Evolutionary conservation across 2,888 invertebrate genomes (phyloP).

Genomic region (Toxonevra muliebris): DNA sequence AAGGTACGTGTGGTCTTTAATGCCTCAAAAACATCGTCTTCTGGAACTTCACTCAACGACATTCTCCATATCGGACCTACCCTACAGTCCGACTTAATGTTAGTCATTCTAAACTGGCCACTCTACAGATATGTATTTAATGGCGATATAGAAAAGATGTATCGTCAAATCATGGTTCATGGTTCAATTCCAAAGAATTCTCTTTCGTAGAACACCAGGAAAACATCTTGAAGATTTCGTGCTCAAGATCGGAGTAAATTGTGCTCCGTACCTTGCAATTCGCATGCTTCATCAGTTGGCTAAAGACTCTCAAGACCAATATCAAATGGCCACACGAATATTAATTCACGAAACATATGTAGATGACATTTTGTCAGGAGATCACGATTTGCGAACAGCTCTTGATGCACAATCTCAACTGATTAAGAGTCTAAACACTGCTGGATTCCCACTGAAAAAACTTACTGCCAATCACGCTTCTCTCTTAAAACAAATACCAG

Average conservation of each 20-base stretch:
- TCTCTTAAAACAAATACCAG: conserved; percentile 14
- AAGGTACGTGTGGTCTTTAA: no score
- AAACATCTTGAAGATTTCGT: conserved; percentile 11
- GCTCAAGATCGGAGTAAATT: conserved; percentile 21
- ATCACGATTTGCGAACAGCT: no score
- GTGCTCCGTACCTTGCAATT: no score
- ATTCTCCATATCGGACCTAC: conserved; percentile 8
- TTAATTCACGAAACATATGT: no score
- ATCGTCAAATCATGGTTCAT: conserved; percentile 18
- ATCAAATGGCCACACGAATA: no score
- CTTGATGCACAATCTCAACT: conserved; percentile 6
- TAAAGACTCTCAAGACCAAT: conserved; percentile 18
- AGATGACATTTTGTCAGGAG: no score
- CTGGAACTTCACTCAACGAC: conserved; percentile 10
- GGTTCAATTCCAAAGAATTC: conserved; percentile 22
- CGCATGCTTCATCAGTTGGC: conserved; percentile 5
- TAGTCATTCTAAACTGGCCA: background rate
- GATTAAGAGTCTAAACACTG: background rate
- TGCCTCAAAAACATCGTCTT: conserved; percentile 1
- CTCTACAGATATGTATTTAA: conserved; percentile 20
- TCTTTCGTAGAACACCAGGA: conserved; percentile 11
- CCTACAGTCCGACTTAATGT: background rate
- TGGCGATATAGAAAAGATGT: conserved; percentile 21
- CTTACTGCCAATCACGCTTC: conserved; percentile 24
- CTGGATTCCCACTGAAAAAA: conserved; percentile 18